Evolutionary conservation across 2,888 invertebrate species (phyloP).

Genomic region (Calameuta pallipes): DNA sequence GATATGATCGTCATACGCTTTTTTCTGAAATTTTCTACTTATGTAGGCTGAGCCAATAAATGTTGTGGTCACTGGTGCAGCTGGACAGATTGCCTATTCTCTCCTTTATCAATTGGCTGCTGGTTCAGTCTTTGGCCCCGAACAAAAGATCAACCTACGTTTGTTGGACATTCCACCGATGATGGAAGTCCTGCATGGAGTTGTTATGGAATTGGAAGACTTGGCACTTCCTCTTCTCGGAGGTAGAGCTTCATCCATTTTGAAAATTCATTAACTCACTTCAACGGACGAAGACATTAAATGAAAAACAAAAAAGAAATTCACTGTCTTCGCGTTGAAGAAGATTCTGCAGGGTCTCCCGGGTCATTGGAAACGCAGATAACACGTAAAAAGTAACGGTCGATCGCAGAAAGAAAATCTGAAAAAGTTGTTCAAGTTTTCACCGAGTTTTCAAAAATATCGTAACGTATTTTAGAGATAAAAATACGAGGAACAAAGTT

Average conservation of each 20-base stretch:
- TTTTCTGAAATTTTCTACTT: not conserved
- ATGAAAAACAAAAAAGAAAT: not conserved
- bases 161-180: slow-evolving; percentile 95
- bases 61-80: slow-evolving; percentile 97
- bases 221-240: slow-evolving; percentile 91
- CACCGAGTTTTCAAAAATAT: not conserved
- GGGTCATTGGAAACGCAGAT: not conserved
- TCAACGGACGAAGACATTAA: not conserved
- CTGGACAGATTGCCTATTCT: slow-evolving; percentile 99
- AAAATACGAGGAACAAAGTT: not conserved
- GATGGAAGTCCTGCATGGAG: slow-evolving; percentile 97
- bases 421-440: not conserved
- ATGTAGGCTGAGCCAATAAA: slow-evolving; percentile 83
- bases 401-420: not conserved
- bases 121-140: slow-evolving; percentile 93
- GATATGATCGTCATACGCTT: not conserved
- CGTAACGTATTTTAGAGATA: no score
- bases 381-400: no score
- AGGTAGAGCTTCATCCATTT: slow-evolving; percentile 63
- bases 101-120: slow-evolving; percentile 93
- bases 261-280: not conserved
- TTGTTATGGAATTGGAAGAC: slow-evolving; percentile 97
- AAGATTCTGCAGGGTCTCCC: not conserved
- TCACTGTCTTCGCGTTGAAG: not conserved
- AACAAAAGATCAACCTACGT: slow-evolving; percentile 88